Percentiles rank a stretch among this genome's conserved stretches.
phyloP scores from a whole-genome alignment of 2,888 invertebrate genomes.

The Acleris holmiana region DNA sequence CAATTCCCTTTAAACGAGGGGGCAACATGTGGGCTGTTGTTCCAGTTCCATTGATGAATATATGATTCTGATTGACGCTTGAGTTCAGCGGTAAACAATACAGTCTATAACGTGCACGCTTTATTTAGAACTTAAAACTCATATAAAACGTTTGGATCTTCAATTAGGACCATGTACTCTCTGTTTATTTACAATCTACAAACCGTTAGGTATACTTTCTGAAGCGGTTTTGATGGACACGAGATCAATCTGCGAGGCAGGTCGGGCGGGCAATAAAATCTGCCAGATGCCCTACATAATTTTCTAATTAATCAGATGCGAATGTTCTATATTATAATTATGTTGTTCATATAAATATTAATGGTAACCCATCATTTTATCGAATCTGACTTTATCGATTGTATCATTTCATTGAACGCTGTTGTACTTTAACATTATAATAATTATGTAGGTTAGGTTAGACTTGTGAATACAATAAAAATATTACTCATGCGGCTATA shows the following conservation, averaged over 20 bases:
- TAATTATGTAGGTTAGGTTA: too few relatives aligned
- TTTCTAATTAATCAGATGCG: constrained; percentile 56
- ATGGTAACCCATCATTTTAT: too few relatives aligned
- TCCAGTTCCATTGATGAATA: constrained; percentile 33
- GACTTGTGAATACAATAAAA: too few relatives aligned
- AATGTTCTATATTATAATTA: constrained; percentile 47
- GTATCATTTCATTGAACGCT: too few relatives aligned
- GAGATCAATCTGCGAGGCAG: constrained; percentile 51
- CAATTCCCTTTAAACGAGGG: constrained; percentile 41
- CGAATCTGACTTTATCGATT: too few relatives aligned
- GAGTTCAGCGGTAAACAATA: constrained; percentile 10
- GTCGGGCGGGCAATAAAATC: constrained; percentile 48
- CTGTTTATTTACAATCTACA: constrained; percentile 23
- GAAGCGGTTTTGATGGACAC: constrained; percentile 37
- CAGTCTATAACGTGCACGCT: constrained; percentile 15
- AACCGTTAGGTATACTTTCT: constrained; percentile 13
- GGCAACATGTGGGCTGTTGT: constrained; percentile 38
- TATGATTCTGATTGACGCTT: constrained; percentile 36
- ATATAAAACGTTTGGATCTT: neutral
- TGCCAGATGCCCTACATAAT: constrained; percentile 55
- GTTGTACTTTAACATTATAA: too few relatives aligned
- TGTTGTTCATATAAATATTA: constrained; percentile 25
- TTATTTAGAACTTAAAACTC: constrained; percentile 3
- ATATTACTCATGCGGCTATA: too few relatives aligned
- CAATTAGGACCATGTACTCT: neutral